These are phyloP conservation scores for Bothrops alternatus DNA, from an alignment of 2,797 vertebrate species.

Conservation along the genomic window DNA sequence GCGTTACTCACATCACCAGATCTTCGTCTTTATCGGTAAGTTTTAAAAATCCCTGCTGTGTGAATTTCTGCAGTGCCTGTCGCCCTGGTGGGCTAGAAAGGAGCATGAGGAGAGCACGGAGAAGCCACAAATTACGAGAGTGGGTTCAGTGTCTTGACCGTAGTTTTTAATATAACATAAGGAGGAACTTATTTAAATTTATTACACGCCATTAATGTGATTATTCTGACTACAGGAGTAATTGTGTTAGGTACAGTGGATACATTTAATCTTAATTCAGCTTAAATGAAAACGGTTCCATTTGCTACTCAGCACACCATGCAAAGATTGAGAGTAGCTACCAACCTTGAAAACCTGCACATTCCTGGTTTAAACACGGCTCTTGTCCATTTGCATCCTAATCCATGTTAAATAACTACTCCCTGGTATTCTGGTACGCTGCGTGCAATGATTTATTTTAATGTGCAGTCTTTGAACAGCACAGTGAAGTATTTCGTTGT, in stretches of 20 bases:
- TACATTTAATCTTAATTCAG: neutral
- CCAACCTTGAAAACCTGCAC: neutral
- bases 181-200: neutral
- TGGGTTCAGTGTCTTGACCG: neutral
- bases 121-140: neutral
- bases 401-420: neutral
- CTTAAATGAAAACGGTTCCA: neutral
- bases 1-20: conserved; percentile 96
- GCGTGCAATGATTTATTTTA: neutral
- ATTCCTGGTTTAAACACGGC: neutral
- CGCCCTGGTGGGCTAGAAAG: fast-evolving
- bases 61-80: neutral
- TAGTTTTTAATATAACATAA: neutral
- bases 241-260: neutral
- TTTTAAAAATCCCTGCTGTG: neutral
- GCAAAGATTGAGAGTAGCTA: neutral
- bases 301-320: neutral
- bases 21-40: conserved; percentile 98
- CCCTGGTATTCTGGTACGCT: neutral
- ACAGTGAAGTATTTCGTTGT: neutral
- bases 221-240: neutral
- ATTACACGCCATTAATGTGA: neutral
- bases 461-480: neutral
- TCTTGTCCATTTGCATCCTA: neutral
- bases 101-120: neutral